Conservation (phyloP, 2,888 invertebrate genomes). For the Drosophila parthenogenetica region DNA sequence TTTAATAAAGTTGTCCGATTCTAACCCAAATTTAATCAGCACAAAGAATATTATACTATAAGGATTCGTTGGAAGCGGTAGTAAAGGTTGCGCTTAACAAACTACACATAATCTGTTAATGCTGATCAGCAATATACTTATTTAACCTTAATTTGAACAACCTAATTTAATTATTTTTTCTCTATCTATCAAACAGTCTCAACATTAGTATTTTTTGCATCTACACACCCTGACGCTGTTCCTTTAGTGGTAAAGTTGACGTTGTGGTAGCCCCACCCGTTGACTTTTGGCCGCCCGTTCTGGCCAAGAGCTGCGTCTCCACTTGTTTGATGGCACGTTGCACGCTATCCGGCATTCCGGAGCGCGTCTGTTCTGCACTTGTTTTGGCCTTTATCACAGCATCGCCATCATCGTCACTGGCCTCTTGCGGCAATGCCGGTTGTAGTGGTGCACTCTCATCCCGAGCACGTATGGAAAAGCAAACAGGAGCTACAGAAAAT, state of each 20-base stretch:
- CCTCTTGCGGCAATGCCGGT: slow-evolving; percentile 91
- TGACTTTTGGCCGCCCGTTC: slow-evolving; percentile 56
- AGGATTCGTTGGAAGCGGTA: no score
- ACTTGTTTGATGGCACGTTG: slow-evolving; percentile 84
- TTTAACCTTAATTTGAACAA: no score
- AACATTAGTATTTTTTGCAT: no score
- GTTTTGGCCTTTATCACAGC: slow-evolving; percentile 40
- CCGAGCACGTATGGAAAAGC: slow-evolving; percentile 94
- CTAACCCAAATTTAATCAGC: no score
- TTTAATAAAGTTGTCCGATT: no score
- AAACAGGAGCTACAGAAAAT: slow-evolving; percentile 88
- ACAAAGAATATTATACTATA: no score
- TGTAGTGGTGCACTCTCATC: slow-evolving; percentile 89
- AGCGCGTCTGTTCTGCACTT: slow-evolving; percentile 43
- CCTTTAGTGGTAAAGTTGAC: slow-evolving; percentile 39
- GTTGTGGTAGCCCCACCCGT: slow-evolving; percentile 32
- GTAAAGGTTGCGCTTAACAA: no score
- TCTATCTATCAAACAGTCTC: no score
- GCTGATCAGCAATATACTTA: no score
- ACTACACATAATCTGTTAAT: no score
- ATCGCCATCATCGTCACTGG: slow-evolving; percentile 87
- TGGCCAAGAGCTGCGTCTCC: slow-evolving; percentile 82
- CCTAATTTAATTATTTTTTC: no score
- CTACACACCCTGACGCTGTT: slow-evolving; percentile 65
- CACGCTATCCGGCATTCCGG: slow-evolving; percentile 81